phyloP scores from a whole-genome alignment of 2,113 vertebrate species.

The Dinomys branickii region DNA sequence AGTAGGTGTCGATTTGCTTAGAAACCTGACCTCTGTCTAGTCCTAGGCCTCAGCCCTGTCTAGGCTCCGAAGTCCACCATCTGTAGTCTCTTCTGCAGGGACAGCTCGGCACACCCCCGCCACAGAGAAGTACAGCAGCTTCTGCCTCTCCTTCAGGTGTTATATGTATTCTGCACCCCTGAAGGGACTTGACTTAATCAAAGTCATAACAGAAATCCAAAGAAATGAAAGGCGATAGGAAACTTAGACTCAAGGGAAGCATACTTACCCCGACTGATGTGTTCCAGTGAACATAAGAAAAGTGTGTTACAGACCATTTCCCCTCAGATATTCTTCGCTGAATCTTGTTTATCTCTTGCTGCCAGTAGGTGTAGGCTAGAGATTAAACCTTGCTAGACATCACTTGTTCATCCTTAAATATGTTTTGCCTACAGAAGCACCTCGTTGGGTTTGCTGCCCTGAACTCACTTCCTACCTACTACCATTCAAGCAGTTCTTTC shows the following conservation, averaged over 20 bases:
- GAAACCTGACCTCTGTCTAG: not conserved
- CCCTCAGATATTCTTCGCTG: not conserved
- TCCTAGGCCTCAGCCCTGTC: not conserved
- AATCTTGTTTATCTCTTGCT: not conserved
- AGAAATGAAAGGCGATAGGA: conserved; percentile 13
- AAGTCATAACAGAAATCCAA: not conserved
- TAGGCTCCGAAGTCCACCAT: not conserved
- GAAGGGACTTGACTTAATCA: not conserved
- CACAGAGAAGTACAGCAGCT: not conserved
- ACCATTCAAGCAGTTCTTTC: not conserved
- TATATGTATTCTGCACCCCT: not conserved
- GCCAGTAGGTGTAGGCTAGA: not conserved
- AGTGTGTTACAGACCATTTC: not conserved
- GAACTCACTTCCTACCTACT: not conserved
- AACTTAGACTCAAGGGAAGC: not conserved
- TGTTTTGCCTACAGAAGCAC: not conserved
- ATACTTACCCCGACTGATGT: not conserved
- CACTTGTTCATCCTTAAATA: not conserved
- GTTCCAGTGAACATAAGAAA: conserved; percentile 15
- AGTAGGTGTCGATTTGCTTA: not conserved
- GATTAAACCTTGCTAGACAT: not conserved
- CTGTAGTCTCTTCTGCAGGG: not conserved
- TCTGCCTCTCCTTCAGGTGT: conserved; percentile 9
- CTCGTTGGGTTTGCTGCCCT: not conserved
- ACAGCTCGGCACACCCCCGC: not conserved